phyloP scores from a whole-genome alignment of 1,140 invertebrate species.

The Oncopeltus fasciatus region DNA sequence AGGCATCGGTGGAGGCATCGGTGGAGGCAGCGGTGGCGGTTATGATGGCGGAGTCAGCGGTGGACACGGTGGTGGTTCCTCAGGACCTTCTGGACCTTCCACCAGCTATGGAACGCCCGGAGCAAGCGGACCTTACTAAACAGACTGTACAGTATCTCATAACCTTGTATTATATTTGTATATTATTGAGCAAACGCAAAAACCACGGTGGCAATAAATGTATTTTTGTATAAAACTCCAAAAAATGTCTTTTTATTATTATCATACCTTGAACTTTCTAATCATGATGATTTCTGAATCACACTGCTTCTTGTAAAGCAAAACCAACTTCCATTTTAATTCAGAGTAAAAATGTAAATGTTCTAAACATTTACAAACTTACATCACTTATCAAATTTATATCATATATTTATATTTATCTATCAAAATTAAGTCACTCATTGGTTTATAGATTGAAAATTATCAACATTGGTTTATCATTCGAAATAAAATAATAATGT shows the following conservation, averaged over 20 bases:
- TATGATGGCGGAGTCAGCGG: conserved; percentile 26
- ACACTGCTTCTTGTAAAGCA: too few species aligned
- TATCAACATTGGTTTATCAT: too few species aligned
- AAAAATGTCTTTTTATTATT: background rate
- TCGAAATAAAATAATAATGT: too few species aligned
- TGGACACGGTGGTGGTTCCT: conserved; percentile 29
- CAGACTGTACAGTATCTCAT: conserved; percentile 27
- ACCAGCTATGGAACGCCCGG: conserved; percentile 48
- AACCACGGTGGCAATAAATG: conserved; percentile 24
- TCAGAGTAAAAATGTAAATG: too few species aligned
- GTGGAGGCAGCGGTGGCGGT: conserved; percentile 26
- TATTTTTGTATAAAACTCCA: conserved; percentile 21
- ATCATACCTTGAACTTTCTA: too few species aligned
- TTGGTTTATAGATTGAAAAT: too few species aligned
- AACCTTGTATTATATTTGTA: conserved; percentile 15
- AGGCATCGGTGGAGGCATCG: conserved; percentile 29
- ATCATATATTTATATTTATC: too few species aligned
- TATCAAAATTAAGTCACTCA: too few species aligned
- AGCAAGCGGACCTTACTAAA: conserved; percentile 25
- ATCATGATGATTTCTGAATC: too few species aligned
- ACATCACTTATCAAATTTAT: too few species aligned
- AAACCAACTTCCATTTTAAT: too few species aligned
- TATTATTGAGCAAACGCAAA: conserved; percentile 19
- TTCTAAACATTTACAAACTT: too few species aligned
- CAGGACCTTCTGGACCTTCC: conserved; percentile 41